Evolutionary conservation across 2,113 vertebrate species (phyloP), one percentile per base, ranked within the genome.

Genomic region (Psittacus erithacus): DNA sequence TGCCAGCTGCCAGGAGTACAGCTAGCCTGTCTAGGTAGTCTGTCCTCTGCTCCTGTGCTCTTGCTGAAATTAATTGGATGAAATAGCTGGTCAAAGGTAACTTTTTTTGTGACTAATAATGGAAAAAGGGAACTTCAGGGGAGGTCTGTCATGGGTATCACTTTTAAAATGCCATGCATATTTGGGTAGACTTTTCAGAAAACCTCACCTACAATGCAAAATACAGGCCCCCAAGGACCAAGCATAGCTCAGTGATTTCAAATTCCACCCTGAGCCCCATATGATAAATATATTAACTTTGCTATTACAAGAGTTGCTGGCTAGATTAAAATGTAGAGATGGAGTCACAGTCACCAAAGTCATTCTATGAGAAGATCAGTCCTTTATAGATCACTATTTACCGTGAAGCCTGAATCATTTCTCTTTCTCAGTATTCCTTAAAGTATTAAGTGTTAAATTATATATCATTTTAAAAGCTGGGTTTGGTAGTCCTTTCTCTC

Each of bases 361-460:
- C 28, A 44, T 83, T 82, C 77, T 38, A 31, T 39, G 41, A 87
- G 67, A 69, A 90, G 52, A 79, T 33, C 62, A 47, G 59, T 85
- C 80, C 24, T 80, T 88, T 82, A 70, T 38, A 80, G 44, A 69
- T 82, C 44, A 55, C 31, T 69, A 33, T 67, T 89, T 91, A 57
- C 71, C 39, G 59, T 74, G 79, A 94, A 83, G 15, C 63, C 63
- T 88, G 75, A 94, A 87, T 74, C 6, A 69, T 83, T 94, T 92
- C 27, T 82, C 64, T 79, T 78, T 83, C 70, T 74, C 69, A 75
- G 43, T 90, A 88, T 77, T 47, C 35, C 88, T 86, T 70, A 73
- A 93, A 82, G 27, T 39, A 86, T 88, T 77, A 82, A 71, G 52
- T 82, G 47, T 63, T 94, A 71, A 82, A 91, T 86, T 53, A 82